These are phyloP conservation scores for Hippoglossus stenolepis DNA, from an alignment of 2,113 vertebrate species.

Conservation along the genomic window DNA sequence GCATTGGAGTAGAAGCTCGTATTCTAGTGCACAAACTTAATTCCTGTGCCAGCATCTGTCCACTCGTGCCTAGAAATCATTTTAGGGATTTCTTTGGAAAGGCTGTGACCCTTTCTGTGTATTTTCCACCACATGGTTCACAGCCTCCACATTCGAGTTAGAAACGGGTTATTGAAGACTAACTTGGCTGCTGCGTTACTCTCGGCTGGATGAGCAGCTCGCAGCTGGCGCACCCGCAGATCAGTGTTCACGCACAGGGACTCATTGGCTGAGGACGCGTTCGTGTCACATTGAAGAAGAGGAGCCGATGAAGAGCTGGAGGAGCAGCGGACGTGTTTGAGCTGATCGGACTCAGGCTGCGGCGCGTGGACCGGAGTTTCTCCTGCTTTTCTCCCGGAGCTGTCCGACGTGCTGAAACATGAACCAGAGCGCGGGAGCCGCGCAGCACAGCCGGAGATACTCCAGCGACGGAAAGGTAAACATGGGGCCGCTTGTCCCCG, in stretches of 20 bases:
- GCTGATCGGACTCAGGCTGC: background rate
- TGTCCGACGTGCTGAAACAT: slow-evolving; percentile 66
- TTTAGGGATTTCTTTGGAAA: background rate
- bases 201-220: slow-evolving; percentile 19
- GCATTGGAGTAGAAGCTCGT: background rate
- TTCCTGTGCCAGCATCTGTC: background rate
- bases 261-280: slow-evolving; percentile 50
- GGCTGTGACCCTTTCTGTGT: background rate
- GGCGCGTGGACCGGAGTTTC: background rate
- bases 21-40: background rate
- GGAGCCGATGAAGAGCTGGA: background rate
- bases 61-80: background rate
- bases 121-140: background rate
- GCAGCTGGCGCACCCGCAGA: slow-evolving; percentile 54
- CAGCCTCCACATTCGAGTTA: background rate
- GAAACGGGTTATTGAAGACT: background rate
- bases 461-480: slow-evolving; percentile 67
- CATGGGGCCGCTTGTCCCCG: background rate
- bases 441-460: slow-evolving; percentile 62
- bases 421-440: slow-evolving; percentile 76
- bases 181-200: slow-evolving; percentile 3
- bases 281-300: slow-evolving; percentile 35
- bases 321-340: background rate
- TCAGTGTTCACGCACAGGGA: slow-evolving; percentile 35
- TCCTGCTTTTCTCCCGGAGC: slow-evolving; percentile 16